phyloP scores from a whole-genome alignment of 1,140 invertebrate species.

The Venturia canescens region DNA sequence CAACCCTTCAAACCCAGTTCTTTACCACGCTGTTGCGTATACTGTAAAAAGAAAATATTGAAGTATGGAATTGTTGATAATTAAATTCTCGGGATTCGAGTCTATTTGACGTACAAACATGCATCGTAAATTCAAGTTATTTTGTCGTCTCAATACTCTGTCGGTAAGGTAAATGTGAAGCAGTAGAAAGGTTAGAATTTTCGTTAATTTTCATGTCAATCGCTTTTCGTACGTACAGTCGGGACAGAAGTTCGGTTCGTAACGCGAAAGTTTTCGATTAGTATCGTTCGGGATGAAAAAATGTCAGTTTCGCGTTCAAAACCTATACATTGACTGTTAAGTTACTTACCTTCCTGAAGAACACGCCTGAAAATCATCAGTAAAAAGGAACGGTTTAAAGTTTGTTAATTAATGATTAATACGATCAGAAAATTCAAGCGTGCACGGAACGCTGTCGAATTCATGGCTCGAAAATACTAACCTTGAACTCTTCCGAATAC shows the following conservation, averaged over 20 bases:
- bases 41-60: conserved; percentile 71
- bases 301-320: too few relatives aligned
- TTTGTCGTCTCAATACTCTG: background rate
- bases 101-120: too few relatives aligned
- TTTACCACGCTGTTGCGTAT: conserved; percentile 82
- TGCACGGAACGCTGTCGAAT: too few relatives aligned
- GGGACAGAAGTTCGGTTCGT: too few relatives aligned
- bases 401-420: background rate
- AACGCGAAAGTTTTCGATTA: too few relatives aligned
- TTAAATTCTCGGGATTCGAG: too few relatives aligned
- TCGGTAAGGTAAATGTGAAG: background rate
- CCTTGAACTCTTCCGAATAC: conserved; percentile 81
- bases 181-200: background rate
- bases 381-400: conserved; percentile 27
- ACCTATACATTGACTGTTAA: too few relatives aligned
- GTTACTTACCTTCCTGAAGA: conserved; percentile 79
- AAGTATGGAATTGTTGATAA: background rate
- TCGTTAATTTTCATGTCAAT: background rate
- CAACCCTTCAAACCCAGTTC: conserved; percentile 84
- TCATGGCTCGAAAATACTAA: conserved; percentile 54
- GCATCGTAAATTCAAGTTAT: background rate
- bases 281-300: too few relatives aligned
- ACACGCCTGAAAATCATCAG: conserved; percentile 76
- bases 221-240: too few relatives aligned
- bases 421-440: background rate